Evolutionary conservation across 2,888 invertebrate genomes (phyloP), one percentile per base, ranked within the genome.

Genomic region (Cremastinae sp.): DNA sequence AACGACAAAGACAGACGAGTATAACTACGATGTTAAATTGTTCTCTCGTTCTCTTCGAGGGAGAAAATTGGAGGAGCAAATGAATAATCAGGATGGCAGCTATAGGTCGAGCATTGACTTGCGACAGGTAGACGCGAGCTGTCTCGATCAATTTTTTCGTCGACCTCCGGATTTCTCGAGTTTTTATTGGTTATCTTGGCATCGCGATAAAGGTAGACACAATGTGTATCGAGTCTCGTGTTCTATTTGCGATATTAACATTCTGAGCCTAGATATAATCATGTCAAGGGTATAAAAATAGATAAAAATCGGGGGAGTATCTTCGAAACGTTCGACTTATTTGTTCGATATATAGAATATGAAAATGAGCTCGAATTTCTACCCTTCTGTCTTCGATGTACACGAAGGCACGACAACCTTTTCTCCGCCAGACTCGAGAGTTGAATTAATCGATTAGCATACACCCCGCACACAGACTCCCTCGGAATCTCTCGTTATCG

Each of bases 201-300:
- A 28, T 28, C 28, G 28, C 5, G 28, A 28, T 28, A 28, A 28
- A 28, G 28, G 28, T 28, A 28, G n/a, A n/a, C n/a, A n/a, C n/a
- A n/a, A n/a, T n/a, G n/a, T n/a, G n/a, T 28, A 28, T 28, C 28
- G 28, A 28, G 7, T 18, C 47, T 18, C 47, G 20, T 43, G 18
- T 53, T 49, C 36, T 18, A 47, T 16, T 22, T 10, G 12, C 20
- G 9, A 45, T 5, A 28, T 12, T 20, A 28, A 12, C 16, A 34
- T 28, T 20, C 22, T 36, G 54, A 54, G 54, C 61, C 53, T 54
- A 20, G n/a, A n/a, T 28, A 28, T 61, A 54, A 70, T 70, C 62
- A 36, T 45, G 36, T 70, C 53, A 62, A 20, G 62, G 54, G n/a
- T n/a, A 62, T 16, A 54, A 61, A 54, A 54, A 45, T 70, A 62